Evolutionary conservation across 2,888 invertebrate genomes (phyloP).

Genomic region (Cloeon dipterum): DNA sequence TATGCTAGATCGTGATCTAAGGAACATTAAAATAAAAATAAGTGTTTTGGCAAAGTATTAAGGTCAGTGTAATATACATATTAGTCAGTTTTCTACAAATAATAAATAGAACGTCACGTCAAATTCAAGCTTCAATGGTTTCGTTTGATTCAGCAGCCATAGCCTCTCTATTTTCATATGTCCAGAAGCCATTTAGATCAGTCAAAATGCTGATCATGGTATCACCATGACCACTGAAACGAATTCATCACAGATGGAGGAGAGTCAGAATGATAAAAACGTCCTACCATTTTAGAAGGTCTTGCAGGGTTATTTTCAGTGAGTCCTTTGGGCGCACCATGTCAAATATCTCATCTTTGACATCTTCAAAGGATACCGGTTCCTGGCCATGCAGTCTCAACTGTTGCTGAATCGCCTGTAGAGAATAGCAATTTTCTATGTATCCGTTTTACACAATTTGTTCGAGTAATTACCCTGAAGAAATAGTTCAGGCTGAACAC

Average conservation of each 20-base stretch:
- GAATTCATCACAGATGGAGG: constrained; percentile 5
- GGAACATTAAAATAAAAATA: too few relatives aligned
- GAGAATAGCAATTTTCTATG: not conserved
- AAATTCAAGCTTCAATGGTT: too few relatives aligned
- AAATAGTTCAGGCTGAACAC: constrained; percentile 82
- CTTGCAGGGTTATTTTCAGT: constrained; percentile 60
- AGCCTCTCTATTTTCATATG: constrained; percentile 76
- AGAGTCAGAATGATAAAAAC: too few relatives aligned
- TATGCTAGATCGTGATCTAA: too few relatives aligned
- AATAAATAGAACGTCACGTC: too few relatives aligned
- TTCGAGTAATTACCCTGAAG: constrained; percentile 53
- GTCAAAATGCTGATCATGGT: constrained; percentile 83
- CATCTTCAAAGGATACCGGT: constrained; percentile 75
- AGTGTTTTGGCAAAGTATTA: too few relatives aligned
- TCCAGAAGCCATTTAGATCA: constrained; percentile 92
- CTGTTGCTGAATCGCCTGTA: constrained; percentile 75
- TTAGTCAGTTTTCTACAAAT: too few relatives aligned
- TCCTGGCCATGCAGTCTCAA: constrained; percentile 75
- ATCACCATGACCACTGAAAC: constrained; percentile 68
- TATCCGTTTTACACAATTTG: too few relatives aligned
- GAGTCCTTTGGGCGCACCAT: constrained; percentile 85
- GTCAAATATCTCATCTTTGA: constrained; percentile 94
- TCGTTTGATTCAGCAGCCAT: constrained; percentile 14
- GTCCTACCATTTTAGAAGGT: constrained; percentile 52
- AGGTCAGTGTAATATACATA: too few relatives aligned